Percentiles rank a stretch among this genome's conserved stretches.
Conservation (phyloP, 1,140 invertebrate species). For the Drosophila pruinosa region DNA sequence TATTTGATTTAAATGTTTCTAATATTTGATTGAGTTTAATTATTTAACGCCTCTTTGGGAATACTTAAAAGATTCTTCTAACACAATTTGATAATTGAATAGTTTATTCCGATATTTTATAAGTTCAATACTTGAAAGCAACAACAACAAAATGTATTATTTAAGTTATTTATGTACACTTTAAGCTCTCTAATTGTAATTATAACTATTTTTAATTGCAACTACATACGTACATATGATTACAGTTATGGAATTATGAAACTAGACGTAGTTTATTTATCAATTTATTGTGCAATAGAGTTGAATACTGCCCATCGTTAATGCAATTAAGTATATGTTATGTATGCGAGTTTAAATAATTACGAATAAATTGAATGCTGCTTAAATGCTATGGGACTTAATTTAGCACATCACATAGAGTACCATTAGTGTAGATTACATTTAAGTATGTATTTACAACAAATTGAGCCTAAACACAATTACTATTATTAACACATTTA, state of each 20-base stretch:
- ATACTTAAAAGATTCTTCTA: background rate
- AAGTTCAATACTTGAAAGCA: conserved; percentile 6
- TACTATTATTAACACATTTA: background rate
- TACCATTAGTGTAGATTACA: conserved; percentile 22
- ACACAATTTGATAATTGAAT: background rate
- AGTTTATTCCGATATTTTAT: background rate
- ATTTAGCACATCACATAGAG: conserved; percentile 42
- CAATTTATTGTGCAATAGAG: conserved; percentile 9
- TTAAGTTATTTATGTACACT: conserved; percentile 27
- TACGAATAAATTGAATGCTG: conserved; percentile 5
- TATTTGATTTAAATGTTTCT: background rate
- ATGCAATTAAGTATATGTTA: background rate
- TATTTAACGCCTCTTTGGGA: no score
- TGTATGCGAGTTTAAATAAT: background rate
- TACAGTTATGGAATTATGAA: conserved; percentile 20
- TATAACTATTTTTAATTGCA: conserved; percentile 37
- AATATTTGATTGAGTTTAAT: no score
- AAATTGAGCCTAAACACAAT: conserved; percentile 20
- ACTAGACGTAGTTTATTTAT: background rate
- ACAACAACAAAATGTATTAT: conserved; percentile 21
- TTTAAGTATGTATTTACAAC: conserved; percentile 20
- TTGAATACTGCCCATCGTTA: background rate
- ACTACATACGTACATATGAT: conserved; percentile 15
- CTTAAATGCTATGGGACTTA: conserved; percentile 25
- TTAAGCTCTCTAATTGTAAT: conserved; percentile 1